Conservation (phyloP, 2,113 vertebrate genomes). For the Ginglymostoma cirratum region DNA sequence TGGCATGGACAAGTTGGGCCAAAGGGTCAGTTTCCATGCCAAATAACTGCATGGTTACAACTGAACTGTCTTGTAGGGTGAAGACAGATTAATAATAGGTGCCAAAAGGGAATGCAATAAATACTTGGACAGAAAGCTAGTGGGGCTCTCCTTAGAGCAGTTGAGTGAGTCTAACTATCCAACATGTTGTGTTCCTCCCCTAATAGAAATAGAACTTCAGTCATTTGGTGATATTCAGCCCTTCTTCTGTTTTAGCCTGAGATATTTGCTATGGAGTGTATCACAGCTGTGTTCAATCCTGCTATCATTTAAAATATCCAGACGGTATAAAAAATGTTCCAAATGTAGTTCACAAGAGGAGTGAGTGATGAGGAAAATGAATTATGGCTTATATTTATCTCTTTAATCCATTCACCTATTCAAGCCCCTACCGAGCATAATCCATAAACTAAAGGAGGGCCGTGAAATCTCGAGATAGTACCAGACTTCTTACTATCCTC, state of each 20-base stretch:
- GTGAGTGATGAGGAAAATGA: not conserved
- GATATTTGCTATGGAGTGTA: not conserved
- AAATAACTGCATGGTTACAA: too few relatives aligned
- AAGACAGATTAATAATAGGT: too few relatives aligned
- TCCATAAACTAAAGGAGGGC: not conserved
- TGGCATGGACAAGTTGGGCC: too few relatives aligned
- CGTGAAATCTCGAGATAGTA: not conserved
- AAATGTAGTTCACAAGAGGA: not conserved
- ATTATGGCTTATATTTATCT: not conserved
- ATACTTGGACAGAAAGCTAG: too few relatives aligned
- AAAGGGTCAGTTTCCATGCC: too few relatives aligned
- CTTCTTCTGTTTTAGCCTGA: not conserved
- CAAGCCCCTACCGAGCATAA: not conserved
- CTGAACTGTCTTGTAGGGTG: too few relatives aligned
- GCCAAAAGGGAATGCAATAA: too few relatives aligned
- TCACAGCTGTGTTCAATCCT: not conserved
- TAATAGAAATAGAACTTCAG: not conserved
- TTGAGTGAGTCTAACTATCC: not conserved
- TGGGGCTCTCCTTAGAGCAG: too few relatives aligned
- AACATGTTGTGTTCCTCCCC: not conserved
- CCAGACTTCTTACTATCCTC: not conserved
- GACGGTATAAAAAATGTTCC: too few relatives aligned
- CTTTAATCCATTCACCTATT: not conserved
- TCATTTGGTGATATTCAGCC: not conserved
- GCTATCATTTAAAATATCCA: not conserved